Conservation (phyloP, 2,113 vertebrate genomes). For the Toxotes chatareus region DNA sequence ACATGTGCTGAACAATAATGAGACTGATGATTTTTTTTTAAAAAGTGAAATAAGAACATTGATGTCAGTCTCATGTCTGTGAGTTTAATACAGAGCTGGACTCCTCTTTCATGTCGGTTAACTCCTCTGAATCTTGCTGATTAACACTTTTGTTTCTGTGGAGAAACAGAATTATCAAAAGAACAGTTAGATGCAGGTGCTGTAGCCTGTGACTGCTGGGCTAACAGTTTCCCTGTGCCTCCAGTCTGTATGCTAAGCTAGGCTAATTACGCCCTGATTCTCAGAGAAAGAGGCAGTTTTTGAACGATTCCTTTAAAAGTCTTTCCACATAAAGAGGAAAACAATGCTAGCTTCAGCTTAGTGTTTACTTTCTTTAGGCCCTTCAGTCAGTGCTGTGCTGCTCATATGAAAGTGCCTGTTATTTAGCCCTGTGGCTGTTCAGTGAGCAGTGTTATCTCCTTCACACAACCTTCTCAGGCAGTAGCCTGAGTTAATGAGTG, state of each 20-base stretch:
- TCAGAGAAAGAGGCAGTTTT: not conserved
- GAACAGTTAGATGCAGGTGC: no score
- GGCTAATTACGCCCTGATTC: not conserved
- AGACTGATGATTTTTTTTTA: no score
- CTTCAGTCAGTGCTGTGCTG: not conserved
- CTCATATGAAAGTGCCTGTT: not conserved
- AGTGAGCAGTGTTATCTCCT: slow-evolving; percentile 33
- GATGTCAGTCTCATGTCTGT: no score
- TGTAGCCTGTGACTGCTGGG: no score
- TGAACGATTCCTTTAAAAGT: not conserved
- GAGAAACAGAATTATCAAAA: no score
- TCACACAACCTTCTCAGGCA: slow-evolving; percentile 22
- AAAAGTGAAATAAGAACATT: no score
- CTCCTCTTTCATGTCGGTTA: no score
- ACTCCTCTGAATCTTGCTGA: no score
- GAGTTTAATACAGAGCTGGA: no score
- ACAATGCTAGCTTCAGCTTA: not conserved
- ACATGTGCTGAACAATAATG: not conserved
- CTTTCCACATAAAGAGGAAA: not conserved
- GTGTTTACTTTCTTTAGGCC: slow-evolving; percentile 17
- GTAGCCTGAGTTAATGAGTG: slow-evolving; percentile 69
- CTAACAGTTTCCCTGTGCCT: not conserved
- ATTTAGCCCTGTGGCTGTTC: not conserved
- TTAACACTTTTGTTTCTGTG: no score
- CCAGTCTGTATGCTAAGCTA: not conserved